These are phyloP conservation scores for Thalassoma bifasciatum DNA, from an alignment of 2,113 vertebrate genomes.

Conservation along the genomic window DNA sequence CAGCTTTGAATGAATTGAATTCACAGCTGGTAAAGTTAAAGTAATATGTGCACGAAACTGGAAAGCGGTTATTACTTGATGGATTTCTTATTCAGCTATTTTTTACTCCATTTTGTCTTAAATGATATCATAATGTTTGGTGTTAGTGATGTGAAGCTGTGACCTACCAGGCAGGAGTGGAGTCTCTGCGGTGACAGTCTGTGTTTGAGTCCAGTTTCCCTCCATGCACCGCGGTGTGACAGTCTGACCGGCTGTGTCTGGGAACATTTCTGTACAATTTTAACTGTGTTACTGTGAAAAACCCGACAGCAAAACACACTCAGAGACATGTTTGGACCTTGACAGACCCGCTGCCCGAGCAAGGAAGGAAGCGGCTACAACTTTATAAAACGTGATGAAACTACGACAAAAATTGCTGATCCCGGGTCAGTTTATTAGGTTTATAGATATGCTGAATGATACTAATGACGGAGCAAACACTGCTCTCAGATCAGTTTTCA, in stretches of 20 bases:
- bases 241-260: slow-evolving; percentile 9
- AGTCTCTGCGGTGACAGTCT: slow-evolving; percentile 39
- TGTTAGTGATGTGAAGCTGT: neutral
- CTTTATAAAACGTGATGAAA: slow-evolving; percentile 30
- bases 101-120: no score
- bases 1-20: no score
- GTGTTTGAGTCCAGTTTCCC: slow-evolving; percentile 2
- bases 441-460: accelerated
- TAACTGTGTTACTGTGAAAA: slow-evolving; percentile 18
- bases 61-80: no score
- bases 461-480: accelerated
- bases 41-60: no score
- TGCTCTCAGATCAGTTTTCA: slow-evolving; percentile 24
- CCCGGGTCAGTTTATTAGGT: slow-evolving; percentile 15
- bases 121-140: neutral
- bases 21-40: no score
- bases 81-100: no score
- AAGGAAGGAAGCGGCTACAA: slow-evolving; percentile 44
- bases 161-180: slow-evolving; percentile 77
- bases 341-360: slow-evolving; percentile 8
- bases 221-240: neutral
- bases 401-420: slow-evolving; percentile 6
- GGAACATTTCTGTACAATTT: neutral
- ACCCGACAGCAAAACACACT: slow-evolving; percentile 45
- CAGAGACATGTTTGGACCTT: slow-evolving; percentile 52